Conservation (phyloP, 1,140 invertebrate genomes). For the Pollicipes pollicipes region DNA sequence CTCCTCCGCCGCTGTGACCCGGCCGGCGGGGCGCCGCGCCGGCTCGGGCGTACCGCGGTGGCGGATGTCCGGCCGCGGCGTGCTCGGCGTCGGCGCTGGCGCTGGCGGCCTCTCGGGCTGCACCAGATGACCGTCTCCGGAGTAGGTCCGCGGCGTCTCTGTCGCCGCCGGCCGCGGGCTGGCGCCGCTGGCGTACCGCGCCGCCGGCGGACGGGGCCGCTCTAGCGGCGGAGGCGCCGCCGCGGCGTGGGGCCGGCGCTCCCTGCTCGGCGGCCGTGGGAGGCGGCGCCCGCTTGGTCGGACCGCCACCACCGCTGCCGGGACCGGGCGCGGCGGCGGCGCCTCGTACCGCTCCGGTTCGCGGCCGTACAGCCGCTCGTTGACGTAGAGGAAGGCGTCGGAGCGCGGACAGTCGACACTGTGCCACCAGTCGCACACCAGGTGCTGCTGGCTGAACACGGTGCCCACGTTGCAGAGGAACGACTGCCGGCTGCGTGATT, state of each 20-base stretch:
- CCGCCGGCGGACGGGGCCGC: too few relatives aligned
- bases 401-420: conserved; percentile 32
- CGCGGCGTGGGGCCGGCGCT: neutral
- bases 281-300: neutral
- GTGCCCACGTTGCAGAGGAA: conserved; percentile 38
- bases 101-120: neutral
- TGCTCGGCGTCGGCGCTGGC: neutral
- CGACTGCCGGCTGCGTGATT: conserved; percentile 28
- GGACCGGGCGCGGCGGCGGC: neutral
- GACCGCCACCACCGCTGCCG: too few relatives aligned
- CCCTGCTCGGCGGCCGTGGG: neutral
- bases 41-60: neutral
- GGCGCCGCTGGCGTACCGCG: too few relatives aligned
- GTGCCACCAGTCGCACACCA: conserved; percentile 41
- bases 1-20: too few relatives aligned
- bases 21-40: too few relatives aligned
- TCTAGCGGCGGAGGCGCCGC: neutral
- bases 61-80: neutral
- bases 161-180: neutral
- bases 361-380: conserved; percentile 17
- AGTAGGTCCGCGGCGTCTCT: neutral
- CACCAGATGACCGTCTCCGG: neutral
- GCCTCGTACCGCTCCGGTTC: neutral
- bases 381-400: conserved; percentile 27
- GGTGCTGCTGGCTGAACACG: conserved; percentile 36